A percentile compares a stretch with the other conserved stretches of the same genome.
phyloP scores from a whole-genome alignment of 2,797 vertebrate species.

The Acrossocheilus fasciatus region DNA sequence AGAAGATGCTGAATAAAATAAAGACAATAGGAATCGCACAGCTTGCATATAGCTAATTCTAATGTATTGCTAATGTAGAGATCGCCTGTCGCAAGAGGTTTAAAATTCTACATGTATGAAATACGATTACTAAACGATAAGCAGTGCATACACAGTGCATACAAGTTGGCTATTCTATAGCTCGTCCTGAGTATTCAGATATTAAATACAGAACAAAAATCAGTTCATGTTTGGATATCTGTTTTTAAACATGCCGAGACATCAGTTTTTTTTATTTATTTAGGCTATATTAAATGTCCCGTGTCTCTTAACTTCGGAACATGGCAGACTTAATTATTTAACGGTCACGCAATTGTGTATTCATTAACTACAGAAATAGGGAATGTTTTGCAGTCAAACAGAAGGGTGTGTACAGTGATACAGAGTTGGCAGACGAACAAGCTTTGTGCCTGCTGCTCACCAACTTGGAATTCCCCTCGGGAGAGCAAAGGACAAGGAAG shows the following conservation, averaged over 20 bases:
- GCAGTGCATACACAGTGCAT: not conserved
- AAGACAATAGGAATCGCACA: not conserved
- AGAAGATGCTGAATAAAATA: not conserved
- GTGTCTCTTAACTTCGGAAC: not conserved
- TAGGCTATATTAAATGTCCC: not conserved
- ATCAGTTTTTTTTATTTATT: not conserved
- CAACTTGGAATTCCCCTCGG: constrained; percentile 56
- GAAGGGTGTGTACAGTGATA: constrained; percentile 21
- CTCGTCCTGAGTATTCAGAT: not conserved
- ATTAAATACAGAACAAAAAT: not conserved
- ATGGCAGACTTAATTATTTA: constrained; percentile 21
- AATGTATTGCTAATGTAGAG: not conserved
- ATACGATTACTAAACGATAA: not conserved
- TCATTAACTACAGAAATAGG: constrained; percentile 48
- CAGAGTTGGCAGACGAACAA: not conserved
- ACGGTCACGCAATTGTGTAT: constrained; percentile 44
- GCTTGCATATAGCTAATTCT: not conserved
- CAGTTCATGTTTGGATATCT: not conserved
- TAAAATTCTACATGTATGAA: too few relatives aligned
- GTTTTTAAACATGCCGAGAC: not conserved
- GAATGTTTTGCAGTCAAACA: constrained; percentile 54
- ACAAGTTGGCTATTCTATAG: too few relatives aligned
- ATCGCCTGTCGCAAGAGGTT: too few relatives aligned
- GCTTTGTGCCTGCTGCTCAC: not conserved
- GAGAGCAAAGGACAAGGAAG: constrained; percentile 31